Evolutionary conservation across 2,797 vertebrate species (phyloP).

Genomic region (Poeciliopsis gracilis): DNA sequence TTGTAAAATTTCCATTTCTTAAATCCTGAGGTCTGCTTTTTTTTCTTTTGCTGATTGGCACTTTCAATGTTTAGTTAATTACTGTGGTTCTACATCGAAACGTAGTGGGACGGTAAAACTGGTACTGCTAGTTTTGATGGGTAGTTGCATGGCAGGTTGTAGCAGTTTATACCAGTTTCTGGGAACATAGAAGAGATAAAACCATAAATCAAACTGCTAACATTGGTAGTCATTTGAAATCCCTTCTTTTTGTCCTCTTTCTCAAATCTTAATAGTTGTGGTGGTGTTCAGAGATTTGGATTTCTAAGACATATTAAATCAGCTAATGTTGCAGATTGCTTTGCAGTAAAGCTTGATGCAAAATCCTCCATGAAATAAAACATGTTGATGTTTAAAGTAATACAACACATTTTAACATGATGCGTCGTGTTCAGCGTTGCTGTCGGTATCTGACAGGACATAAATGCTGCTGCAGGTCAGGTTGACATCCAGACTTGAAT

Average conservation of each 20-base stretch:
- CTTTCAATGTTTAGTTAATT: neutral
- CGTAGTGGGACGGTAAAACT: conserved; percentile 8
- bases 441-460: conserved; percentile 34
- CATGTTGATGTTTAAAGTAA: conserved; percentile 39
- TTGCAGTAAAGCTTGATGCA: conserved; percentile 13
- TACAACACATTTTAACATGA: conserved; percentile 25
- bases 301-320: neutral
- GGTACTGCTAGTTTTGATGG: conserved; percentile 20
- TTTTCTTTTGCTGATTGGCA: neutral
- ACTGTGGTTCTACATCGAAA: neutral
- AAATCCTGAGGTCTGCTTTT: neutral
- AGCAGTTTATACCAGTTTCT: conserved; percentile 10
- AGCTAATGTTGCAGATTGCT: neutral
- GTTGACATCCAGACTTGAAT: conserved; percentile 25
- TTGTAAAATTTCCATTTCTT: conserved; percentile 21
- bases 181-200: conserved; percentile 1
- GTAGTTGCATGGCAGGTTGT: conserved; percentile 10
- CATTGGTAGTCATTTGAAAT: neutral
- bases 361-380: conserved; percentile 40
- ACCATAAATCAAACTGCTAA: neutral
- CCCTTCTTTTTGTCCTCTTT: neutral
- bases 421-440: conserved; percentile 17
- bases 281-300: neutral
- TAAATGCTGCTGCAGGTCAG: conserved; percentile 5
- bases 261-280: neutral